These are phyloP conservation scores for Philypnodon macrostomus DNA, from an alignment of 2,797 vertebrate species.

Conservation along the genomic window DNA sequence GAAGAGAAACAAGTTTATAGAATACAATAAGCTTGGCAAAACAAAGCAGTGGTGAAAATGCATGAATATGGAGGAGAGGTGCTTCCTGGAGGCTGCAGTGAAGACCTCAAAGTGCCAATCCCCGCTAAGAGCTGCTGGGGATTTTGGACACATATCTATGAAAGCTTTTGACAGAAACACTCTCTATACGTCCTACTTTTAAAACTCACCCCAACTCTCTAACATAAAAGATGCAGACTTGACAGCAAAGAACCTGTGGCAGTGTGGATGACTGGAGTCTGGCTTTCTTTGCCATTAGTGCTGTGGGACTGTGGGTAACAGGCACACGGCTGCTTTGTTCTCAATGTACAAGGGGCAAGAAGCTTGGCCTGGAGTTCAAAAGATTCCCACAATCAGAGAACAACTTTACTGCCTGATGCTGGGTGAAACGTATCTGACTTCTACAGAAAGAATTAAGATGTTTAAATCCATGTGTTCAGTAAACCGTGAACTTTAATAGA, in stretches of 20 bases:
- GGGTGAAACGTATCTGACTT: slow-evolving; percentile 36
- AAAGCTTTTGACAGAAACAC: slow-evolving; percentile 30
- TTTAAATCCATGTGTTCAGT: slow-evolving; percentile 39
- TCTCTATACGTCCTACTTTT: slow-evolving; percentile 1
- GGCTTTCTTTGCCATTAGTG: slow-evolving; percentile 33
- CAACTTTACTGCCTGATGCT: slow-evolving; percentile 34
- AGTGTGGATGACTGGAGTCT: slow-evolving; percentile 23
- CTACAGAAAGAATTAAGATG: slow-evolving; percentile 29
- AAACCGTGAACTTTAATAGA: slow-evolving; percentile 39
- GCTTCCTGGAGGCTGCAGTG: slow-evolving; percentile 21
- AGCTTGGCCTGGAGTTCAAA: slow-evolving; percentile 41
- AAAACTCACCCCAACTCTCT: slow-evolving; percentile 4
- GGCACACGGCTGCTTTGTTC: slow-evolving; percentile 48
- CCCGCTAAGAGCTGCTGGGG: slow-evolving; percentile 18
- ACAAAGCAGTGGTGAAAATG: slow-evolving; percentile 28
- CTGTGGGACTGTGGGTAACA: slow-evolving; percentile 35
- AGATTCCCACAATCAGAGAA: slow-evolving; percentile 16
- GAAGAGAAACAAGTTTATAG: slow-evolving; percentile 11
- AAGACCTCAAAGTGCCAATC: slow-evolving; percentile 35
- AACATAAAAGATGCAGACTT: slow-evolving; percentile 35
- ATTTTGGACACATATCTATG: slow-evolving; percentile 31
- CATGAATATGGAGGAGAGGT: slow-evolving; percentile 34
- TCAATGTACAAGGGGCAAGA: slow-evolving; percentile 17
- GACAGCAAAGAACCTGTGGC: slow-evolving; percentile 51
- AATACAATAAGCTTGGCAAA: slow-evolving; percentile 14